phyloP scores from a whole-genome alignment of 2,888 invertebrate species.

The Agrochola macilenta region DNA sequence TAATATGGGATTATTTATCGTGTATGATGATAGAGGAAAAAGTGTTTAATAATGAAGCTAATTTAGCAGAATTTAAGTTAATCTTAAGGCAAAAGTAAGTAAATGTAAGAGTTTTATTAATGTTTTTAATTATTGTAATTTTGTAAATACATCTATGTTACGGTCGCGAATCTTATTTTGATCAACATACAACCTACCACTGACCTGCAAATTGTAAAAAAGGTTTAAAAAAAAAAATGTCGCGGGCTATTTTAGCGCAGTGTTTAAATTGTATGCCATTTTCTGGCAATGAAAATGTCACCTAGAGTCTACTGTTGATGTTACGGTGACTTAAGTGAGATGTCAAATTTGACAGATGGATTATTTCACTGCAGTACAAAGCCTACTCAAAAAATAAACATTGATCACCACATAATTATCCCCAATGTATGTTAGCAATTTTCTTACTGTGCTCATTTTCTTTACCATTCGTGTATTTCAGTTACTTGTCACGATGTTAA shows the following conservation, averaged over 20 bases:
- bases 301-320: not conserved
- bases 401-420: not conserved
- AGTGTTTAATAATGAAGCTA: slow-evolving; percentile 42
- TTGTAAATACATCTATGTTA: too few relatives aligned
- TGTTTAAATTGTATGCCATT: not conserved
- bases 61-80: slow-evolving; percentile 29
- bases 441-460: not conserved
- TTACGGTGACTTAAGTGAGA: not conserved
- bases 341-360: not conserved
- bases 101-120: too few relatives aligned
- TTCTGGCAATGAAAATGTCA: not conserved
- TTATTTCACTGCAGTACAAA: not conserved
- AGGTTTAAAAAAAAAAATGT: too few relatives aligned
- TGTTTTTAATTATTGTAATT: too few relatives aligned
- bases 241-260: too few relatives aligned
- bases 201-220: too few relatives aligned
- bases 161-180: too few relatives aligned
- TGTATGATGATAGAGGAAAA: slow-evolving; percentile 41
- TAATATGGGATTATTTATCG: slow-evolving; percentile 68
- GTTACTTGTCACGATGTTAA: not conserved
- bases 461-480: not conserved
- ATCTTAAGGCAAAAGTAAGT: too few relatives aligned
- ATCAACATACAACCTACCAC: too few relatives aligned
- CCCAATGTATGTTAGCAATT: not conserved
- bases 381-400: not conserved